Evolutionary conservation across 92 coral and sea anemone genomes (phyloP).

Genomic region (Phymanthus crucifer): DNA sequence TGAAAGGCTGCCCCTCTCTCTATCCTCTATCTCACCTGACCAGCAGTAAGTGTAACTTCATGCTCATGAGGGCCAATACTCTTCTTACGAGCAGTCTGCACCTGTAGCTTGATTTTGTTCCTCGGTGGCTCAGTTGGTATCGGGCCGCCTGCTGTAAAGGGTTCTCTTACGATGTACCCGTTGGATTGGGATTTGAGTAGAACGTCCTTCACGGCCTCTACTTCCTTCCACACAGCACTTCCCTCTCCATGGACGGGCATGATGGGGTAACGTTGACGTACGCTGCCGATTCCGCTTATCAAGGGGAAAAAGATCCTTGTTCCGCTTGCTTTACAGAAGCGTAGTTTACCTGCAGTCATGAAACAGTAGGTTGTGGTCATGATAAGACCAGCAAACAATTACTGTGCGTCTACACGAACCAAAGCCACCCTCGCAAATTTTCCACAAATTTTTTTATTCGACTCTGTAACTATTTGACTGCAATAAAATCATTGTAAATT

Average conservation of each 20-base stretch:
- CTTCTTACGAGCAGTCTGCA: not conserved
- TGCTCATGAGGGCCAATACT: not conserved
- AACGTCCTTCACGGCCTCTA: too few relatives aligned
- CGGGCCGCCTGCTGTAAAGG: not conserved
- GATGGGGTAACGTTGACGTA: constrained; percentile 64
- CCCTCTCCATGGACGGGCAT: too few relatives aligned
- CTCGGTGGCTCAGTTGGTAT: constrained; percentile 36
- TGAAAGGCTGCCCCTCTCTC: too few relatives aligned
- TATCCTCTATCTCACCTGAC: not conserved
- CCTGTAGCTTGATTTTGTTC: constrained; percentile 42
- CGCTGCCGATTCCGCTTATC: constrained; percentile 43
- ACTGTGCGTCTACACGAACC: too few relatives aligned
- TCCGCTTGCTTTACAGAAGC: constrained; percentile 34
- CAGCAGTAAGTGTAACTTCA: not conserved
- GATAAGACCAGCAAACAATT: too few relatives aligned
- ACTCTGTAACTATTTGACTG: too few relatives aligned
- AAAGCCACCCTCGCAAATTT: too few relatives aligned
- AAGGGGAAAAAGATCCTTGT: constrained; percentile 57
- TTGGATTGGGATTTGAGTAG: too few relatives aligned
- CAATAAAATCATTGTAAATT: too few relatives aligned
- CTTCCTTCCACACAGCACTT: too few relatives aligned
- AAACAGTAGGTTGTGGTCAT: too few relatives aligned
- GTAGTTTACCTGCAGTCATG: constrained; percentile 1
- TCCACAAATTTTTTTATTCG: too few relatives aligned
- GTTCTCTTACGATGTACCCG: constrained; percentile 61